phyloP scores from a whole-genome alignment of 2,113 vertebrate genomes.

The Columba livia region DNA sequence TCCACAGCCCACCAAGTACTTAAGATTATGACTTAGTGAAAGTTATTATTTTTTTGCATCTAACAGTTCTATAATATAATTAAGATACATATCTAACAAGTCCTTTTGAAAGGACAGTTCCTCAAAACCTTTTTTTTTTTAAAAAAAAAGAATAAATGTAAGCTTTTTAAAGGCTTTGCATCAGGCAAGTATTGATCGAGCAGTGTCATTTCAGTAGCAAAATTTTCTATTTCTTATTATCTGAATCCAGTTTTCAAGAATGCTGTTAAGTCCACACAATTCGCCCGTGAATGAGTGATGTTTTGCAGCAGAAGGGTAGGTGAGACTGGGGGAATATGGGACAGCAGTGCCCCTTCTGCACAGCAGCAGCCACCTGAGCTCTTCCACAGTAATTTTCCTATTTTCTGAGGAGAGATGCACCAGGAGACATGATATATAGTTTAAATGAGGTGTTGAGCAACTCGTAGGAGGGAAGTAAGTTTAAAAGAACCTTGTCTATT shows the following conservation, averaged over 20 bases:
- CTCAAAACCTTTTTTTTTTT: neutral
- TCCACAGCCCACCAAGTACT: neutral
- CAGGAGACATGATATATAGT: neutral
- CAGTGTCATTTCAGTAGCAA: fast-evolving
- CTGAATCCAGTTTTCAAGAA: neutral
- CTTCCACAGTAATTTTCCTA: neutral
- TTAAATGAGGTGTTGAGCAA: neutral
- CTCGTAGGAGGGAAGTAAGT: neutral
- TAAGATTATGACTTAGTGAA: neutral
- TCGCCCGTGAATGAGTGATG: neutral
- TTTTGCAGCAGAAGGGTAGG: neutral
- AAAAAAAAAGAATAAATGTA: neutral
- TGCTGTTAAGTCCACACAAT: neutral
- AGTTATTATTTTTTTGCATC: neutral
- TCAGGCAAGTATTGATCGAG: neutral
- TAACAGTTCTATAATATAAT: neutral
- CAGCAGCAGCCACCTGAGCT: neutral
- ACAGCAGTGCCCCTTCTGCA: neutral
- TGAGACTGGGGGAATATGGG: fast-evolving
- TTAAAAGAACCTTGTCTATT: neutral
- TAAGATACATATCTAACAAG: neutral
- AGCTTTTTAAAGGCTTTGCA: neutral
- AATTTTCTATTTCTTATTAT: neutral
- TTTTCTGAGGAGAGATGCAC: neutral
- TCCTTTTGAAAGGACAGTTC: neutral